Evolutionary conservation across 2,888 invertebrate genomes (phyloP).

Genomic region (Andrena flavipes): DNA sequence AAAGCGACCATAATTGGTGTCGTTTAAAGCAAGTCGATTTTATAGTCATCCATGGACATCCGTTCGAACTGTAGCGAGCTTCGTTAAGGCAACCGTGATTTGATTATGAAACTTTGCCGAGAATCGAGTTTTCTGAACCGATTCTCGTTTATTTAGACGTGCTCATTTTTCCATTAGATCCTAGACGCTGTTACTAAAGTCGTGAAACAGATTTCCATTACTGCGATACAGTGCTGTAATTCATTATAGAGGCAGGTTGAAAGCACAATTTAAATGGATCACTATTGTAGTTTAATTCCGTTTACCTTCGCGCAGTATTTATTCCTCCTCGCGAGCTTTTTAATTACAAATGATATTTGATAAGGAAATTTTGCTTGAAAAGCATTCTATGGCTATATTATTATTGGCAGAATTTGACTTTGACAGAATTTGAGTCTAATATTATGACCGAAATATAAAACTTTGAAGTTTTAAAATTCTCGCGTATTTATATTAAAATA

Average conservation of each 20-base stretch:
- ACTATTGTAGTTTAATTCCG: constrained; percentile 18
- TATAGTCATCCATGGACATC: neutral
- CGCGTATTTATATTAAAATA: neutral
- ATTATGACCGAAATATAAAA: neutral
- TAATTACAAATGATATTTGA: neutral
- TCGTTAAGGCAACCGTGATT: neutral
- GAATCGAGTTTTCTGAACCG: constrained; percentile 5
- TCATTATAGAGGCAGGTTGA: neutral
- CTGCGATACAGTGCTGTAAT: constrained; percentile 7
- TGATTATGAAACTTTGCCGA: neutral
- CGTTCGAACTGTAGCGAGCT: neutral
- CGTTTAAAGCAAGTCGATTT: neutral
- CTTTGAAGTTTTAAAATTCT: neutral
- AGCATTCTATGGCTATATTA: too few relatives aligned
- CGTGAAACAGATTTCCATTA: constrained; percentile 5
- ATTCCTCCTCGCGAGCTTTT: neutral
- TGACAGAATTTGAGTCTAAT: neutral
- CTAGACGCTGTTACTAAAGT: neutral
- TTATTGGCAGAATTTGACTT: neutral
- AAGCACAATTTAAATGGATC: constrained; percentile 17
- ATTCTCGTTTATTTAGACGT: constrained; percentile 20
- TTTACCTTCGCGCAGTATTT: neutral
- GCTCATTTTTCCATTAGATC: constrained; percentile 22
- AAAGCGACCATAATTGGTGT: neutral
- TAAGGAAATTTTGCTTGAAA: neutral